Conservation (phyloP, 1,140 invertebrate species). For the Cydia amplana region DNA sequence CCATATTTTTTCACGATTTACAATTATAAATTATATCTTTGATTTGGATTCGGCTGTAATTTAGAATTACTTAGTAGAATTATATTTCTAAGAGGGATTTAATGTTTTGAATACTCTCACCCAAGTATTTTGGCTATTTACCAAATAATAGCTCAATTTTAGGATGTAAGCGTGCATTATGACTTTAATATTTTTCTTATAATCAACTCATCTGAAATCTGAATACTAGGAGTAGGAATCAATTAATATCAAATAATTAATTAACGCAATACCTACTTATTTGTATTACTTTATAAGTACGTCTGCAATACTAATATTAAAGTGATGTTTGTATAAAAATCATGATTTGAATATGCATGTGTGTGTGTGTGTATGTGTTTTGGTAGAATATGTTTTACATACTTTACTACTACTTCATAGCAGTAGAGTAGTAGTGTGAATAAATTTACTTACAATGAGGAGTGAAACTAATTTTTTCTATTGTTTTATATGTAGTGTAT, state of each 20-base stretch:
- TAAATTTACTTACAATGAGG: not conserved
- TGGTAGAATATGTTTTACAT: too few species aligned
- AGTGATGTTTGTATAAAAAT: too few species aligned
- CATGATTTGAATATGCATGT: too few species aligned
- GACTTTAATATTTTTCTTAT: not conserved
- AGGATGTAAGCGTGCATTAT: not conserved
- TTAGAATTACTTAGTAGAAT: not conserved
- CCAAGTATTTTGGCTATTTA: not conserved
- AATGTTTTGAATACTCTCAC: not conserved
- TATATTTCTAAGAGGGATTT: not conserved
- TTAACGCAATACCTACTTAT: too few species aligned
- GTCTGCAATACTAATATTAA: too few species aligned
- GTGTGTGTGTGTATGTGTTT: too few species aligned
- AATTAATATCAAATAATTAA: not conserved
- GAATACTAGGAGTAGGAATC: too few species aligned
- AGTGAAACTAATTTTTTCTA: too few species aligned
- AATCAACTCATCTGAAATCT: not conserved
- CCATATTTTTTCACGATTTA: not conserved
- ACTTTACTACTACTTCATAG: not conserved
- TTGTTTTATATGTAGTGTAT: not conserved
- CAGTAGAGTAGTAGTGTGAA: not conserved
- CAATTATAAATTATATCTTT: not conserved
- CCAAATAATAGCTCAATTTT: slow-evolving; percentile 26
- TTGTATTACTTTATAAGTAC: too few species aligned
- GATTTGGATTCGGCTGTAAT: not conserved